Percentiles rank a stretch among this genome's conserved stretches.
phyloP scores from a whole-genome alignment of 2,797 vertebrate species.

The Rousettus madagascariensis region DNA sequence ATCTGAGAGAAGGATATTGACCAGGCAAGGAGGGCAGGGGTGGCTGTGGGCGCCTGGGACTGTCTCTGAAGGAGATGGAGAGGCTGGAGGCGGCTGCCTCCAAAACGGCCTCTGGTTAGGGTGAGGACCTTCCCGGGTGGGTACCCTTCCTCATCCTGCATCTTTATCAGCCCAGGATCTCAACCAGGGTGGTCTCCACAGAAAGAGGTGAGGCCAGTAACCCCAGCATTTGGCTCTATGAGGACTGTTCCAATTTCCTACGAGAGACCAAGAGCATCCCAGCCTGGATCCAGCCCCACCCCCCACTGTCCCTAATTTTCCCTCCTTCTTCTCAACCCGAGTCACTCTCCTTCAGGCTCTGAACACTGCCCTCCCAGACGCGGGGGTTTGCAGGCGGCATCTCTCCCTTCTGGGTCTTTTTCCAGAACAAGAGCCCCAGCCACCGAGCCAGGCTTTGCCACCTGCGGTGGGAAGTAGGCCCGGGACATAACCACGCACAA shows the following conservation, averaged over 20 bases:
- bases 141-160: neutral
- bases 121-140: neutral
- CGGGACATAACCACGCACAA: neutral
- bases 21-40: neutral
- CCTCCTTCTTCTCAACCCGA: neutral
- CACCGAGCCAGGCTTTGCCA: neutral
- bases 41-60: no score
- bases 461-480: no score
- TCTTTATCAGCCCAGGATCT: rapidly evolving
- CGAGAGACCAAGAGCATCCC: neutral
- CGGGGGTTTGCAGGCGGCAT: rapidly evolving
- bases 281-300: neutral
- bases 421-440: neutral
- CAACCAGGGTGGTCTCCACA: neutral
- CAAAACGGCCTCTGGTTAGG: neutral
- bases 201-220: neutral
- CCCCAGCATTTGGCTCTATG: neutral
- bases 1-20: neutral
- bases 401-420: neutral
- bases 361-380: rapidly evolving
- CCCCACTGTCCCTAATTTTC: neutral
- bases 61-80: neutral
- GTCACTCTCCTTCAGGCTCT: neutral
- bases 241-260: rapidly evolving
- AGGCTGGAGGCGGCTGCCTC: neutral